Conservation (phyloP, 1,140 invertebrate species). For the Bombus confusus region DNA sequence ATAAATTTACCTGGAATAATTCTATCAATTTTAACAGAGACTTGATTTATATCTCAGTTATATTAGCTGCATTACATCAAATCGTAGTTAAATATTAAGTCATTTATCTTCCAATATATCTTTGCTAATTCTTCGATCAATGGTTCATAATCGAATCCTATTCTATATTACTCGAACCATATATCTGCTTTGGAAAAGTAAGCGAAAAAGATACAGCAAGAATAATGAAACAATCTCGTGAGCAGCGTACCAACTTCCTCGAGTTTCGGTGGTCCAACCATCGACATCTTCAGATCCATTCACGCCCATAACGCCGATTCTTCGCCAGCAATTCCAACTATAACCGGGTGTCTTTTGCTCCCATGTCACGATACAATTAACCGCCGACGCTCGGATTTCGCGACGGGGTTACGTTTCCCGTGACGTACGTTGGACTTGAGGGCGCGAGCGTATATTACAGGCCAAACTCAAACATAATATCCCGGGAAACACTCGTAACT, state of each 20-base stretch:
- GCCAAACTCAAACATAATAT: constrained; percentile 75
- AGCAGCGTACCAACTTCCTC: no score
- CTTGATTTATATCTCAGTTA: not conserved
- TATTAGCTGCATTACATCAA: not conserved
- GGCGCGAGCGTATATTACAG: constrained; percentile 67
- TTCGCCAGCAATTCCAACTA: not conserved
- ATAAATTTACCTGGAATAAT: not conserved
- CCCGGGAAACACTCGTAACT: constrained; percentile 73
- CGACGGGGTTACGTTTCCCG: constrained; percentile 6
- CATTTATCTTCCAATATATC: not conserved
- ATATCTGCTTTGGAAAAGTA: no score
- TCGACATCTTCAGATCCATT: not conserved
- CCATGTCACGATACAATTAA: constrained; percentile 18
- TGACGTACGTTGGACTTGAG: constrained; percentile 30
- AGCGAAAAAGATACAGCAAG: no score
- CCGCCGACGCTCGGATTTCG: not conserved
- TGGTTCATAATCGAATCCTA: no score
- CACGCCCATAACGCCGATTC: no score
- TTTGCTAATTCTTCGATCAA: no score
- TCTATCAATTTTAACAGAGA: not conserved
- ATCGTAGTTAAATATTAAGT: no score
- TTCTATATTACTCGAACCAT: no score
- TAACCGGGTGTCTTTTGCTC: not conserved
- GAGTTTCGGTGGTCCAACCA: not conserved
- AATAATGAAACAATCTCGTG: no score